Evolutionary conservation across 2,113 vertebrate species (phyloP).

Genomic region (Limanda limanda): DNA sequence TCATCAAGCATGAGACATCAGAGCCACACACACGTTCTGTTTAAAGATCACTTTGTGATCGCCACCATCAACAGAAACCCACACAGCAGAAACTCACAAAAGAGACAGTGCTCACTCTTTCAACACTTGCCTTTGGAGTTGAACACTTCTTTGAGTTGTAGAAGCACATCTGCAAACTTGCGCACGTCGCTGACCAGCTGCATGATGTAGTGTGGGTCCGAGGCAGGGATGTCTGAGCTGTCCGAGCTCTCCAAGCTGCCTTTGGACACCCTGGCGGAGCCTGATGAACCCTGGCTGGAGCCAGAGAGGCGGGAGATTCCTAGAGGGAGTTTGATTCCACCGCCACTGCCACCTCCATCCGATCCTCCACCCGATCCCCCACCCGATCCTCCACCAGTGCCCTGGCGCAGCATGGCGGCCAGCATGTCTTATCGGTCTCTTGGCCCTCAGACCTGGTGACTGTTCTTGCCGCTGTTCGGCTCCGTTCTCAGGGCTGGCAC

Average conservation of each 20-base stretch:
- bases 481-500: conserved; percentile 43
- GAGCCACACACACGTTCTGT: background rate
- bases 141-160: conserved; percentile 94
- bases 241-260: conserved; percentile 83
- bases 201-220: conserved; percentile 94
- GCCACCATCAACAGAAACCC: background rate
- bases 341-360: conserved; percentile 50
- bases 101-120: background rate
- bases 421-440: conserved; percentile 70
- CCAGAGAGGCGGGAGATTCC: conserved; percentile 87
- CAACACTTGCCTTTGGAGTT: conserved; percentile 86
- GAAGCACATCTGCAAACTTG: conserved; percentile 92
- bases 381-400: conserved; percentile 56
- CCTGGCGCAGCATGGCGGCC: conserved; percentile 78
- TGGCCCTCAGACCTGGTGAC: conserved; percentile 42
- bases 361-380: conserved; percentile 46
- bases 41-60: background rate
- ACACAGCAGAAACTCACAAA: background rate
- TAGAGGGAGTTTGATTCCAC: conserved; percentile 88
- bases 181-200: conserved; percentile 94
- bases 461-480: conserved; percentile 17
- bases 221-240: conserved; percentile 80
- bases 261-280: conserved; percentile 81
- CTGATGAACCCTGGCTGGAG: conserved; percentile 84
- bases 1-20: background rate